Base-by-base conservation (phyloP, 2,888 invertebrate genomes). In the Orthosia gracilis region DNA sequence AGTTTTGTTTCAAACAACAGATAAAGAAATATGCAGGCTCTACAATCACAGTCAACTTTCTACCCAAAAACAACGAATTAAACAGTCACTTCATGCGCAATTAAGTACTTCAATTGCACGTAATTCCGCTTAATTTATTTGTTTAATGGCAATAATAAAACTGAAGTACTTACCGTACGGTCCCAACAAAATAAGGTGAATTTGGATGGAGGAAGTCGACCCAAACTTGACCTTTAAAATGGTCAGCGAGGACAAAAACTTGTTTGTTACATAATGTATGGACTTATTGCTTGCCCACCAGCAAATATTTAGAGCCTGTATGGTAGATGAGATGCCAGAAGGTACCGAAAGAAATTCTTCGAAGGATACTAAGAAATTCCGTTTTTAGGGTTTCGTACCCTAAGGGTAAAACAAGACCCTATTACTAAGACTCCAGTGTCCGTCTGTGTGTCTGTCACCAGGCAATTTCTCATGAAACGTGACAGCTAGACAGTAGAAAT, bases 211-310 rank as follows among this genome's bases (percentile, higher is more conserved):
- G 75, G 78, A 78, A 73, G 61, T 68, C 61, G 59, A 80, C 65
- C 71, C 76, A 72, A 73, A 73, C 70, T 80, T 84, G 83, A 82
- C 80, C 82, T 85, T 77, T 76, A 31, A 61, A 64, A 45, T n/a
- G 2, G 26, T 31, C 21, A n/a, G 45, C n/a, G 45, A 47, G 57
- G 57, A 81, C n/a, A 75, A 81, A 67, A 78, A 64, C 52, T 31
- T 54, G 73, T 78, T 72, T 57, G 62, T 83, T 84, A 77, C 66
- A 84, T 77, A 71, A 71, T 50, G 69, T n/a, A 82, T 73, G 55
- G 54, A 55, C 15, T 54, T 64, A 67, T 49, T 17, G 55, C 63
- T 58, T n/a, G 47, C 23, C 47, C 57, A 47, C 52, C 66, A 58
- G 67, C 47, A 31, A 55, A 61, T 64, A 50, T 67, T 45, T 26